Evolutionary conservation across 2,797 vertebrate species (phyloP), one percentile per base, ranked within the genome.

Genomic region (Tragopan temminckii): DNA sequence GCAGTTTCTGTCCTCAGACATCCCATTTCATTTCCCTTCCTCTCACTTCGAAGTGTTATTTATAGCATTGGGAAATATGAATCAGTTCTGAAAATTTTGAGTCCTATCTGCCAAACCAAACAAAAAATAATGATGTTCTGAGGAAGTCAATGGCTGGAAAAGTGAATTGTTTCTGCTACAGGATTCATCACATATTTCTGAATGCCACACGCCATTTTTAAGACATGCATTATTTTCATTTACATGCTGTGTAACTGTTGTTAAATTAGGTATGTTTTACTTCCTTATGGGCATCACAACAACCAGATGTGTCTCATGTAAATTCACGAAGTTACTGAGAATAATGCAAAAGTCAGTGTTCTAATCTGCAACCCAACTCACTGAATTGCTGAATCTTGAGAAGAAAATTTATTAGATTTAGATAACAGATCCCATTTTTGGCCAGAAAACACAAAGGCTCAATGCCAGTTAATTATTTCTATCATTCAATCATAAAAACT

Each of bases 401-500:
- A 8, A 83, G 24, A 89, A 87, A 90, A 69, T 80, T 21, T 72
- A 84, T 92, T 93, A 57, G 24, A 64, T 74, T 69, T 80, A 81
- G 14, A 52, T 46, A 93, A 68, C 38, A 89, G 55, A 85, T 74
- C 42, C 68, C 58, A 23, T 83, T 89, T 94, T 95, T 95, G 86
- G 84, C 17, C 0, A 69, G 62, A 24, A 85, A 75, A 83, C 72
- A 72, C 75, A 83, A 69, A 86, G 90, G 50, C 86, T 81, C 46
- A 48, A 59, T 78, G 92, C 78, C 87, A 88, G 58, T 84, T 96
- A 57, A n/a, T 96, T 93, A 87, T 95, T 94, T 61, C 33, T 85
- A 75, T 95, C 94, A 89, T 94, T 95, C 78, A 95, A 42, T 95
- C 93, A 81, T 80, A 90, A 95, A 95, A 92, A 45, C 75, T 67